Conservation (phyloP, 1,140 invertebrate species). For the Lordiphosa stackelbergi region DNA sequence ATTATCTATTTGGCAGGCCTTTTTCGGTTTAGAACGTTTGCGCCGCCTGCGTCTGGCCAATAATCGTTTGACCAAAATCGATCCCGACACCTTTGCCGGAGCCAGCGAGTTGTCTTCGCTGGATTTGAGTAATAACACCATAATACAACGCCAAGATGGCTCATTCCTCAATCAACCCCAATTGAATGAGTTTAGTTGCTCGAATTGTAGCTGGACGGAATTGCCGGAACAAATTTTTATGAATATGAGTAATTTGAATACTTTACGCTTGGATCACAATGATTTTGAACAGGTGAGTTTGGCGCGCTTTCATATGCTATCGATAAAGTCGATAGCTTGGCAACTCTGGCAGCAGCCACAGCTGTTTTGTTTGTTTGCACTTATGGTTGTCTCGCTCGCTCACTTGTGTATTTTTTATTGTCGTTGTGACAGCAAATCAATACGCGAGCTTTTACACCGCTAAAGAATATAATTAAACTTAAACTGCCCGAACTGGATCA, state of each 20-base stretch:
- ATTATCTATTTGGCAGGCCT: slow-evolving; percentile 37
- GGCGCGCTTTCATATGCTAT: slow-evolving; percentile 1
- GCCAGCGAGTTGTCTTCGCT: slow-evolving; percentile 77
- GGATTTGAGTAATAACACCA: slow-evolving; percentile 78
- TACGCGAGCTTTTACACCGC: slow-evolving; percentile 69
- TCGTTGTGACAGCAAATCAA: slow-evolving; percentile 70
- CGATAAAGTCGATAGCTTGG: slow-evolving; percentile 25
- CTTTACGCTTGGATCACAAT: slow-evolving; percentile 77
- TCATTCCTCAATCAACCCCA: slow-evolving; percentile 68
- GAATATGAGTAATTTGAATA: slow-evolving; percentile 77
- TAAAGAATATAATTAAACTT: slow-evolving; percentile 66
- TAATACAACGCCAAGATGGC: slow-evolving; percentile 71
- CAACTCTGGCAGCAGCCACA: slow-evolving; percentile 23
- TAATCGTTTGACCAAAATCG: slow-evolving; percentile 78
- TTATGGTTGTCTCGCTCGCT: slow-evolving; percentile 49
- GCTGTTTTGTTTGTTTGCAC: background rate
- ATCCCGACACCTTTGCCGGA: slow-evolving; percentile 78
- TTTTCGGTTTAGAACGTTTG: slow-evolving; percentile 46
- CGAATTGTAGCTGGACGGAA: slow-evolving; percentile 66
- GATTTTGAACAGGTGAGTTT: slow-evolving; percentile 66
- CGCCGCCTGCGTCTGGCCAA: slow-evolving; percentile 77
- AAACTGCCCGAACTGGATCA: slow-evolving; percentile 66
- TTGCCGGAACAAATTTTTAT: slow-evolving; percentile 75
- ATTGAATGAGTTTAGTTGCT: slow-evolving; percentile 59
- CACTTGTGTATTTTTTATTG: slow-evolving; percentile 25